Evolutionary conservation across 2,888 invertebrate species (phyloP).

Genomic region (Cataglyphis rosenhaueri): DNA sequence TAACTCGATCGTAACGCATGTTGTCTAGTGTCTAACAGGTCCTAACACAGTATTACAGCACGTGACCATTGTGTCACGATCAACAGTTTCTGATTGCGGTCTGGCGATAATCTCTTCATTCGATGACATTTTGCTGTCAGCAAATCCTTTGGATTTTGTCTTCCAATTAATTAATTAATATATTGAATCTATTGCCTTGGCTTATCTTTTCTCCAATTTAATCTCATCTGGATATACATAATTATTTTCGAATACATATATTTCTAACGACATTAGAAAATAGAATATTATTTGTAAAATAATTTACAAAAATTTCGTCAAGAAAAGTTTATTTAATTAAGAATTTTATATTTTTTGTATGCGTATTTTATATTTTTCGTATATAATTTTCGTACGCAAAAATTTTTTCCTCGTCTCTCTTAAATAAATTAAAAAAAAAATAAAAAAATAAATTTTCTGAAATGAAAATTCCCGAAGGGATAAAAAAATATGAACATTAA

Average conservation of each 20-base stretch:
- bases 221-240: background rate
- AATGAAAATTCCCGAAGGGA: background rate
- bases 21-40: constrained; percentile 66
- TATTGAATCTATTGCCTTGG: background rate
- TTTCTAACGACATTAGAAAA: background rate
- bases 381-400: background rate
- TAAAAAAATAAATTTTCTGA: background rate
- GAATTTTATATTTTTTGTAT: background rate
- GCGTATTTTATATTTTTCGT: background rate
- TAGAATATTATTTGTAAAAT: background rate
- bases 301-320: background rate
- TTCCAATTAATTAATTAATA: constrained; percentile 13
- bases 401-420: background rate
- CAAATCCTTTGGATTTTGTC: constrained; percentile 28
- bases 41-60: constrained; percentile 63
- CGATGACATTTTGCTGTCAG: constrained; percentile 59
- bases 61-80: constrained; percentile 66
- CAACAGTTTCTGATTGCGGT: constrained; percentile 62
- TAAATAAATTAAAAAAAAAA: background rate
- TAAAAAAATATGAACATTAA: background rate
- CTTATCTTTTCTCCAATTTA: background rate
- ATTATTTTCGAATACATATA: background rate
- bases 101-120: constrained; percentile 65
- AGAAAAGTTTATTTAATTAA: background rate
- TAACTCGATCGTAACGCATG: constrained; percentile 63